These are phyloP conservation scores for Psilopsiagon aurifrons DNA, from an alignment of 2,113 vertebrate species.

Conservation along the genomic window DNA sequence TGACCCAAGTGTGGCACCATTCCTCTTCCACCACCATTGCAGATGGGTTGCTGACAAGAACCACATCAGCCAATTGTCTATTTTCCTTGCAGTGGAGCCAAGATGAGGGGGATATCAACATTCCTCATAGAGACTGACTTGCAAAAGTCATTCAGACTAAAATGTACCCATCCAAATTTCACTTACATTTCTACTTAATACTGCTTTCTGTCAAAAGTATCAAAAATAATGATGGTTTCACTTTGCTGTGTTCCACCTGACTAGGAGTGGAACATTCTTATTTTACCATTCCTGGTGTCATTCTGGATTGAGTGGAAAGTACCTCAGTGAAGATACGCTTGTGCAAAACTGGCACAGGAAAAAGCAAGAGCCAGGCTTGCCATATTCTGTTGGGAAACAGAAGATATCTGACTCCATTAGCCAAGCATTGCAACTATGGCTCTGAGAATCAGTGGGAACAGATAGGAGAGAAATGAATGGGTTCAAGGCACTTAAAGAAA, in stretches of 20 bases:
- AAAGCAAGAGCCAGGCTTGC: neutral
- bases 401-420: neutral
- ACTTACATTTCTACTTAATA: neutral
- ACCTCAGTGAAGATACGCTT: neutral
- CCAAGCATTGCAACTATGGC: neutral
- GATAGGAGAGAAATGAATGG: neutral
- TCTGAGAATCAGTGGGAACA: neutral
- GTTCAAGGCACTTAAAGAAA: neutral
- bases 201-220: neutral
- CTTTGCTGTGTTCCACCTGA: neutral
- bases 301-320: neutral
- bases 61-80: neutral
- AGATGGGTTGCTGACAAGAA: neutral
- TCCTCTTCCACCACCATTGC: neutral
- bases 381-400: neutral
- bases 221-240: neutral
- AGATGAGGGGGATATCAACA: neutral
- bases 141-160: neutral
- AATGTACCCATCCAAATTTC: neutral
- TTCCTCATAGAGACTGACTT: neutral
- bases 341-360: neutral
- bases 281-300: neutral
- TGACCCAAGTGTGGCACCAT: neutral
- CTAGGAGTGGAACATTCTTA: neutral
- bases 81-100: neutral